Percentiles rank a stretch among this genome's conserved stretches.
Conservation (phyloP, 2,888 invertebrate species). For the Drosophila paranaensis region DNA sequence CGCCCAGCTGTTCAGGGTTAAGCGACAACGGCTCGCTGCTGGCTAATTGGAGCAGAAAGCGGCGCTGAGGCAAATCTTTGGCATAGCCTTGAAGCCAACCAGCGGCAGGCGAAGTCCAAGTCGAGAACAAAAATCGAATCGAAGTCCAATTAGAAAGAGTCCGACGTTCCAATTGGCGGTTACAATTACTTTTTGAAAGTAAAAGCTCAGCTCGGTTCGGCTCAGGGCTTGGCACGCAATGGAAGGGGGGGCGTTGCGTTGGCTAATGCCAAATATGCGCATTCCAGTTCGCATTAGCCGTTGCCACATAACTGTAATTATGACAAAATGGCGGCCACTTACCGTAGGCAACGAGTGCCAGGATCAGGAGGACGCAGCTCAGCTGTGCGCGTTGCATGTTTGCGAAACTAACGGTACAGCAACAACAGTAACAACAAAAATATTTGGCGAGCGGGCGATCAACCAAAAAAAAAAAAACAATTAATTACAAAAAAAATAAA, state of each 20-base stretch:
- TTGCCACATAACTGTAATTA: neutral
- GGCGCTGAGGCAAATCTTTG: constrained; percentile 31
- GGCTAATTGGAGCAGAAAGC: constrained; percentile 51
- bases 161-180: constrained; percentile 40
- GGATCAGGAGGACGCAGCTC: constrained; percentile 70
- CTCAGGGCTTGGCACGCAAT: constrained; percentile 32
- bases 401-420: constrained; percentile 12
- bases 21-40: constrained; percentile 4
- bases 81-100: constrained; percentile 58
- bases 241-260: constrained; percentile 56
- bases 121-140: constrained; percentile 47
- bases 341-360: constrained; percentile 71
- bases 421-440: constrained; percentile 2
- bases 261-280: constrained; percentile 29
- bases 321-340: constrained; percentile 53
- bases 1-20: constrained; percentile 45
- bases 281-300: neutral
- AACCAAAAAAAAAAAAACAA: constrained; percentile 14
- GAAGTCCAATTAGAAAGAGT: neutral
- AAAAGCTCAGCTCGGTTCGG: constrained; percentile 69
- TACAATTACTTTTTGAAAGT: constrained; percentile 65
- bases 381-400: constrained; percentile 69
- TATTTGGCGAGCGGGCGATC: constrained; percentile 23
- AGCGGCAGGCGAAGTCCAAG: constrained; percentile 22
- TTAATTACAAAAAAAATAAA: constrained; percentile 5